Conservation (phyloP, 2,797 vertebrate genomes). For the Eutrigla gurnardus region DNA sequence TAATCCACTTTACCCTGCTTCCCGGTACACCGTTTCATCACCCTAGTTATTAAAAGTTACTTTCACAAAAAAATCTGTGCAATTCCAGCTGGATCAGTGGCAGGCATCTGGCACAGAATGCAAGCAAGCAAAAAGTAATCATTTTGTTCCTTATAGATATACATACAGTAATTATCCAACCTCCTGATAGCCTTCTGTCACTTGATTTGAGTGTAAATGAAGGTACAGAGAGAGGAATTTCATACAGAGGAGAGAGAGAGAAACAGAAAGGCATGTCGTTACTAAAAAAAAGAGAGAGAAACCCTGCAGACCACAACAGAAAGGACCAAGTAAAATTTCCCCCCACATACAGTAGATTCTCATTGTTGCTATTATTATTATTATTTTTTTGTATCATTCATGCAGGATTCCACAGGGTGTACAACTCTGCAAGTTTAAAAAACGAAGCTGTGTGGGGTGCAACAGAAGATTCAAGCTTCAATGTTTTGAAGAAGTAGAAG, state of each 20-base stretch:
- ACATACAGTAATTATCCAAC: slow-evolving; percentile 38
- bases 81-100: slow-evolving; percentile 74
- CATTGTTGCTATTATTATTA: slow-evolving; percentile 77
- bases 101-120: slow-evolving; percentile 80
- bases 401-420: slow-evolving; percentile 86
- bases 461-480: slow-evolving; percentile 88
- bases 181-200: slow-evolving; percentile 43
- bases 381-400: slow-evolving; percentile 84
- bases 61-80: slow-evolving; percentile 72
- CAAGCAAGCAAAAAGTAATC: slow-evolving; percentile 72
- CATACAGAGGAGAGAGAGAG: slow-evolving; percentile 65
- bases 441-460: slow-evolving; percentile 82
- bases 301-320: slow-evolving; percentile 77
- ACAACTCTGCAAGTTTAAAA: slow-evolving; percentile 79
- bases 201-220: slow-evolving; percentile 58
- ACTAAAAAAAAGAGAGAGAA: slow-evolving; percentile 67
- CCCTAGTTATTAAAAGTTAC: slow-evolving; percentile 69
- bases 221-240: slow-evolving; percentile 68
- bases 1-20: slow-evolving; percentile 71
- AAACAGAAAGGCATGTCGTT: slow-evolving; percentile 71
- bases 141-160: slow-evolving; percentile 51
- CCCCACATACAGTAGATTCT: slow-evolving; percentile 82
- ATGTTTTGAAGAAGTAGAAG: slow-evolving; percentile 83
- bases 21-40: slow-evolving; percentile 47
- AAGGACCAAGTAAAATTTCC: slow-evolving; percentile 72